Evolutionary conservation across 2,797 vertebrate genomes (phyloP).

Genomic region (Propithecus deckenii): DNA sequence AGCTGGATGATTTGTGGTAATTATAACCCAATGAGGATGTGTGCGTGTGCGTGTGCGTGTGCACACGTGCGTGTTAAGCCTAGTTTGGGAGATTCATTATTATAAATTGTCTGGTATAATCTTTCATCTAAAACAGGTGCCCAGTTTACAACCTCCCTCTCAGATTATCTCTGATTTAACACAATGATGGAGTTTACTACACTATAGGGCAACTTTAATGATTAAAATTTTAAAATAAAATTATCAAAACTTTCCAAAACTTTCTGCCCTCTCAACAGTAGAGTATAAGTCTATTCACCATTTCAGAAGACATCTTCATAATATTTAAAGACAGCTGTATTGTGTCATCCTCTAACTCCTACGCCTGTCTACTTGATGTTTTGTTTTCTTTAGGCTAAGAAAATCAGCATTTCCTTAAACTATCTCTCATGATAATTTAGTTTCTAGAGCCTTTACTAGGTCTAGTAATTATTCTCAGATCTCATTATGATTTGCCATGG

Average conservation of each 20-base stretch:
- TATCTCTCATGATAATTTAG: neutral
- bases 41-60: neutral
- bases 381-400: neutral
- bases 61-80: neutral
- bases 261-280: neutral
- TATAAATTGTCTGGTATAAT: neutral
- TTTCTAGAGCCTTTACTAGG: neutral
- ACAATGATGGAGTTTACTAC: neutral
- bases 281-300: neutral
- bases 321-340: neutral
- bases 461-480: neutral
- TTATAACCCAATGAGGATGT: neutral
- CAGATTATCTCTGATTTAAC: neutral
- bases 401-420: neutral
- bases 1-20: neutral
- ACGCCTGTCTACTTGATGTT: neutral
- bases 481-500: neutral
- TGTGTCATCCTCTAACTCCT: neutral
- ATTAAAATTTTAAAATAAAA: slow-evolving; percentile 34
- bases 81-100: neutral
- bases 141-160: neutral
- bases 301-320: neutral
- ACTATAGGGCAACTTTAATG: neutral
- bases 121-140: neutral
- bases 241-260: neutral